Evolutionary conservation across 2,888 invertebrate species (phyloP), one percentile per base, ranked within the genome.

Genomic region (Tinea semifulvella): DNA sequence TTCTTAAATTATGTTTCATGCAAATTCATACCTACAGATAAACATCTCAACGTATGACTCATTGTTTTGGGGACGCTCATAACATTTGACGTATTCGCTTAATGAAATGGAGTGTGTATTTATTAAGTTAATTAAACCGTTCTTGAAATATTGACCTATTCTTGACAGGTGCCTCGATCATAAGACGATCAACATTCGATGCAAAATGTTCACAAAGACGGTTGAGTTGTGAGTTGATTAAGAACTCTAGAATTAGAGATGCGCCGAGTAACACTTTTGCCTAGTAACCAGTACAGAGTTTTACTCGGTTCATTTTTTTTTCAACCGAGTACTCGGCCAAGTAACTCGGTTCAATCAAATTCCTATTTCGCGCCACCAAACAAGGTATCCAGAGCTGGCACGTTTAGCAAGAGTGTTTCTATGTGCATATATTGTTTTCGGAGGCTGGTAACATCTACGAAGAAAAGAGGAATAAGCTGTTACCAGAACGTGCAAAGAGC

Each of bases 81-180:
- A 73, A 72, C 63, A 74, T 76, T 68, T 74, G 76, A 77, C 77
- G 75, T 73, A 79, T 76, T 69, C 70, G 57, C 59, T 61, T 76
- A 76, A 79, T 77, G 70, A 76, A 77, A 73, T 69, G 67, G 69
- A 75, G 73, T 72, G 75, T 69, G 71, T 79, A 73, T 79, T 75
- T 80, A 80, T 79, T 79, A 76, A 74, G 71, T 79, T 80, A 80
- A 80, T 79, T 76, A 80, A 77, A 65, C 61, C 68, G 63, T 68
- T 67, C 74, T 71, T 73, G 74, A 71, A 60, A 57, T 57, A 20
- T 36, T 47, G 57, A 49, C 50, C n/a, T 31, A 31, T 31, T 31
- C 31, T 31, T 31, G 31, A 13, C 13, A 14, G 31, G 11, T n/a
- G n/a, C n/a, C n/a, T n/a, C n/a, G n/a, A n/a, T n/a, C n/a, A n/a